Evolutionary conservation across 2,113 vertebrate species (phyloP).

Genomic region (Crypturellus undulatus): DNA sequence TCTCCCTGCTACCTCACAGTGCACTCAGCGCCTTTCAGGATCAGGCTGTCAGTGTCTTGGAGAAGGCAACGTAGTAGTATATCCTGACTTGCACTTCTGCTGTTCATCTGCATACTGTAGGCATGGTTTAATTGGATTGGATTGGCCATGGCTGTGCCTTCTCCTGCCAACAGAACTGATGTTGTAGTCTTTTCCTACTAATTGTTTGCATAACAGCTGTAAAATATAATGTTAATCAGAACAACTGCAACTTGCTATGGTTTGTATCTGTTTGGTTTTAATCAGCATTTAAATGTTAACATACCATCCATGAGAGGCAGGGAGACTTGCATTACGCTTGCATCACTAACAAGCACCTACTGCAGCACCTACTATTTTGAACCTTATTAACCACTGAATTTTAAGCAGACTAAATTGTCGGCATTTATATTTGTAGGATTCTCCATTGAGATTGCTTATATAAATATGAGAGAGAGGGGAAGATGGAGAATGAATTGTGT

Average conservation of each 20-base stretch:
- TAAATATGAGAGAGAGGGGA: neutral
- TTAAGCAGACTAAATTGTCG: slow-evolving; percentile 33
- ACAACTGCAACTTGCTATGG: slow-evolving; percentile 44
- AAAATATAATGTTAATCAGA: slow-evolving; percentile 51
- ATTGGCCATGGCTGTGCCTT: slow-evolving; percentile 41
- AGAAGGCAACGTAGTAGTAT: neutral
- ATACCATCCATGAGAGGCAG: neutral
- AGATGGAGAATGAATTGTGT: neutral
- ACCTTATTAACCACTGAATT: slow-evolving; percentile 58
- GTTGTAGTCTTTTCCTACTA: slow-evolving; percentile 26
- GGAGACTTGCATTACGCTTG: neutral
- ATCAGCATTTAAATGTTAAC: slow-evolving; percentile 21
- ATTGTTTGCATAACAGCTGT: slow-evolving; percentile 56
- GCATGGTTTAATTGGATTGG: slow-evolving; percentile 36
- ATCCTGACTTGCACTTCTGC: slow-evolving; percentile 1
- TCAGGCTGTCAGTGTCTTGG: neutral
- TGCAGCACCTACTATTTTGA: neutral
- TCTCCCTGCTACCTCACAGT: neutral
- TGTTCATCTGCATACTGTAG: neutral
- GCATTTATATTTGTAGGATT: neutral
- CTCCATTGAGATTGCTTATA: neutral
- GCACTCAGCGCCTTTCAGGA: neutral
- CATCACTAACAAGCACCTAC: slow-evolving; percentile 38
- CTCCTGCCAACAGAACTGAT: slow-evolving; percentile 51
- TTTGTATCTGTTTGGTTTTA: slow-evolving; percentile 39